These are phyloP conservation scores for Danaus chrysippus DNA, from an alignment of 2,888 invertebrate species.

Conservation along the genomic window DNA sequence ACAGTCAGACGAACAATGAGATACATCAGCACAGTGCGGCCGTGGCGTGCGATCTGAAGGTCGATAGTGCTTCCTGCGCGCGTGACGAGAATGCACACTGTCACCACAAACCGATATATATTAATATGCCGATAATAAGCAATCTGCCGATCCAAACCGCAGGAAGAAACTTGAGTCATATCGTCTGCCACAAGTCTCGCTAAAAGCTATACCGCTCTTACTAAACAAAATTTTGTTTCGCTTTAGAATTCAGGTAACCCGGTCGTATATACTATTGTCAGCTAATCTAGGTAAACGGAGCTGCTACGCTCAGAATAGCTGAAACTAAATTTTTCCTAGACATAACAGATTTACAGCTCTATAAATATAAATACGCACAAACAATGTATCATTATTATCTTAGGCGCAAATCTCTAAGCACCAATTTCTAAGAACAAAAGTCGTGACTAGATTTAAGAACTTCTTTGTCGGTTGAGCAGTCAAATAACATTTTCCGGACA, in stretches of 20 bases:
- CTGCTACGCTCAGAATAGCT: constrained; percentile 35
- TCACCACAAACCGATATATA: constrained; percentile 28
- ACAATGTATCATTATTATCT: constrained; percentile 38
- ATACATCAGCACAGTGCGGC: constrained; percentile 54
- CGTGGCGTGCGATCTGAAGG: constrained; percentile 71
- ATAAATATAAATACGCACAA: constrained; percentile 4
- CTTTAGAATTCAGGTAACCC: constrained; percentile 54
- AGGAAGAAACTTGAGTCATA: constrained; percentile 17
- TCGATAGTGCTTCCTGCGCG: constrained; percentile 71
- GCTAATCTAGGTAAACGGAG: constrained; percentile 37
- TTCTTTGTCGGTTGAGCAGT: constrained; percentile 41
- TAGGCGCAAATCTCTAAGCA: constrained; percentile 48
- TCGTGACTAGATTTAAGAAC: constrained; percentile 60
- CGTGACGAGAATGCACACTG: constrained; percentile 65
- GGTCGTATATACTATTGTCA: constrained; percentile 44
- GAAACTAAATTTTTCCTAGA: constrained; percentile 3
- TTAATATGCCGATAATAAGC: constrained; percentile 31
- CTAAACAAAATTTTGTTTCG: constrained; percentile 13
- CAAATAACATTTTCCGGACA: constrained; percentile 52
- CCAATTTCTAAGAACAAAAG: constrained; percentile 47
- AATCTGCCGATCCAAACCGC: constrained; percentile 22
- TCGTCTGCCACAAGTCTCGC: constrained; percentile 15
- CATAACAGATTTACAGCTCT: not conserved
- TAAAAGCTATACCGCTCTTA: constrained; percentile 9
- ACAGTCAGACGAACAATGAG: constrained; percentile 52